Conservation (phyloP, 2,888 invertebrate genomes). For the Tolmerus cingulatus region DNA sequence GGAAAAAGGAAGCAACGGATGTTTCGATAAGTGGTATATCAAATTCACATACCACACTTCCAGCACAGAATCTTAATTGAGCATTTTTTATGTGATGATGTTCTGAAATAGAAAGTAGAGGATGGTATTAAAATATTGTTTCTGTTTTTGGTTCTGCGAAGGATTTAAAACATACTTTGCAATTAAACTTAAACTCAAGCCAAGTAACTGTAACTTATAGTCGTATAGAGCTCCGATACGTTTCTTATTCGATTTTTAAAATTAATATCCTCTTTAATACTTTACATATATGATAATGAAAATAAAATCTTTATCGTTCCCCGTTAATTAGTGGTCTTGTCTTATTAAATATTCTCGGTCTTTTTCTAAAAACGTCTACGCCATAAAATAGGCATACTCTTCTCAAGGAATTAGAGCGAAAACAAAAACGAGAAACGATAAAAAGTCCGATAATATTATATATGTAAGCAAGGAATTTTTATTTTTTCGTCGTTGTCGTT, state of each 20-base stretch:
- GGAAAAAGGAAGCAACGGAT: not conserved
- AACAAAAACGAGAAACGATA: not conserved
- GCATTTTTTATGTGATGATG: not conserved
- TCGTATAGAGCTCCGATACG: too few relatives aligned
- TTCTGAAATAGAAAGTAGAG: not conserved
- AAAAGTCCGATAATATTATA: constrained; percentile 38
- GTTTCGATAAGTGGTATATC: not conserved
- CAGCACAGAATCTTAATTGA: not conserved
- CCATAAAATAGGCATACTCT: not conserved
- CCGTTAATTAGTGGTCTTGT: constrained; percentile 10
- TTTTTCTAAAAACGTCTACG: not conserved
- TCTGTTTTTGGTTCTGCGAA: not conserved
- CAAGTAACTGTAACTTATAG: too few relatives aligned
- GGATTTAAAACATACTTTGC: not conserved
- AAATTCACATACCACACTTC: not conserved
- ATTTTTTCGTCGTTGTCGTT: not conserved
- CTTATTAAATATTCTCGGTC: not conserved
- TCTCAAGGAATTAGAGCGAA: not conserved
- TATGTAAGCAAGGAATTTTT: constrained; percentile 34
- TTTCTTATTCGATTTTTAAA: not conserved
- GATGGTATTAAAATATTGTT: not conserved
- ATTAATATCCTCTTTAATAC: not conserved
- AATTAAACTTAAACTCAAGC: too few relatives aligned
- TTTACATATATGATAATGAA: not conserved
- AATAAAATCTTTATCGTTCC: not conserved